A percentile compares a stretch with the other conserved stretches of the same genome.
Conservation (phyloP, 1,140 invertebrate genomes). For the Phymastichus coffea region DNA sequence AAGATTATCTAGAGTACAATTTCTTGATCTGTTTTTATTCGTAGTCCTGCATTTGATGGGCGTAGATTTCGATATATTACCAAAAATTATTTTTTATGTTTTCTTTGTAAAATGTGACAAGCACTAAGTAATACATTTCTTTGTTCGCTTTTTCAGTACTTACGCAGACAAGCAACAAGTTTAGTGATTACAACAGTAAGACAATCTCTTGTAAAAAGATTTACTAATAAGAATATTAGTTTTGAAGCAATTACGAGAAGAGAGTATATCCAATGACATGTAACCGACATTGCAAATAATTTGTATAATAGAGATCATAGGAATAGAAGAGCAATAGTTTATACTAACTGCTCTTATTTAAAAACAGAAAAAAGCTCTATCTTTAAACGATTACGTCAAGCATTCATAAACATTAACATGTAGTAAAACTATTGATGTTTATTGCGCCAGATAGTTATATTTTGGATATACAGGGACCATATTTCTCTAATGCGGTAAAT, state of each 20-base stretch:
- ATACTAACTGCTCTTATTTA: neutral
- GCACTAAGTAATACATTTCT: neutral
- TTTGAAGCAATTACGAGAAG: neutral
- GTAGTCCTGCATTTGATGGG: neutral
- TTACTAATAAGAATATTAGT: neutral
- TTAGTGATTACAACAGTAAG: neutral
- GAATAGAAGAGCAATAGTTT: neutral
- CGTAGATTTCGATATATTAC: neutral
- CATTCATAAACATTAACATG: conserved; percentile 6
- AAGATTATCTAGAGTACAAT: neutral
- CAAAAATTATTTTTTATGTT: neutral
- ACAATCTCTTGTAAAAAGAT: neutral
- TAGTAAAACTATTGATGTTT: conserved; percentile 7
- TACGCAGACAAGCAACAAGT: conserved; percentile 1
- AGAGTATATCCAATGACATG: neutral
- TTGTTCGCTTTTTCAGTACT: neutral
- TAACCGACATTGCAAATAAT: conserved; percentile 11
- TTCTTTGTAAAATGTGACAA: neutral
- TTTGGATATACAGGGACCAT: conserved; percentile 18
- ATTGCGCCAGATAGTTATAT: conserved; percentile 9
- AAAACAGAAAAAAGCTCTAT: neutral
- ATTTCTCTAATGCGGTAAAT: conserved; percentile 11
- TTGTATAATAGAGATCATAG: conserved; percentile 10
- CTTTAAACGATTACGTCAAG: neutral
- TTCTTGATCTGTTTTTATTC: neutral